Evolutionary conservation across 2,113 vertebrate species (phyloP), one percentile per base, ranked within the genome.

Genomic region (Ciconia stormi): DNA sequence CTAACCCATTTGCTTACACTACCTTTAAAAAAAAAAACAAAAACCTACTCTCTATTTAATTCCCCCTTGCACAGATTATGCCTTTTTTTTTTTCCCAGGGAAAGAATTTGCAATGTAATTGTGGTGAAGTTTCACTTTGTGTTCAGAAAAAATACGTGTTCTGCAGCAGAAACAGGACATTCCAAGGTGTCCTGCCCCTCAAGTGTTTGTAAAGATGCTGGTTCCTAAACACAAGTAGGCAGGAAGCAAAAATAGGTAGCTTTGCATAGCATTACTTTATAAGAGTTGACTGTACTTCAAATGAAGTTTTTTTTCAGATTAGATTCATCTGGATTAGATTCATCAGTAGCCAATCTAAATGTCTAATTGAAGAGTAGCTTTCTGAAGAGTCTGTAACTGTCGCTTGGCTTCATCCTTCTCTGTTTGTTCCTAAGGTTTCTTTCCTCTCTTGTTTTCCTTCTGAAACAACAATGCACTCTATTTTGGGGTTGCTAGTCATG

Each of bases 401-500:
- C 85, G 50, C 85, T 95, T 96, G 89, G 95, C 95, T 97, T 96
- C 93, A 63, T 85, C 89, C 91, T 95, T 95, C 87, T 76, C 73
- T 97, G 85, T 97, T 97, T 97, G 89, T 97, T 97, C 97, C 86
- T 95, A 96, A 96, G 87, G 81, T 90, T 95, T 97, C 95, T 97
- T 96, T 97, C 91, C 95, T 95, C 93, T 96, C 95, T 97, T 91
- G 83, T 96, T 97, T 97, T 96, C 82, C 76, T 85, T 96, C 86
- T 97, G 92, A 97, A 97, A 97, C 67, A 97, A 98, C 95, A 97
- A 98, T 97, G 90, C 87, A 93, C 96, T 94, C 96, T 98, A 97
- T 98, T 98, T 97, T 95, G 95, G 96, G 96, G 97, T 97, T 97
- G 96, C 96, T 95, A 97, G 96, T 97, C 96, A 96, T 97, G 96